Percentiles rank a stretch among this genome's conserved stretches.
Conservation (phyloP, 2,888 invertebrate species). For the Mayetiola destructor region DNA sequence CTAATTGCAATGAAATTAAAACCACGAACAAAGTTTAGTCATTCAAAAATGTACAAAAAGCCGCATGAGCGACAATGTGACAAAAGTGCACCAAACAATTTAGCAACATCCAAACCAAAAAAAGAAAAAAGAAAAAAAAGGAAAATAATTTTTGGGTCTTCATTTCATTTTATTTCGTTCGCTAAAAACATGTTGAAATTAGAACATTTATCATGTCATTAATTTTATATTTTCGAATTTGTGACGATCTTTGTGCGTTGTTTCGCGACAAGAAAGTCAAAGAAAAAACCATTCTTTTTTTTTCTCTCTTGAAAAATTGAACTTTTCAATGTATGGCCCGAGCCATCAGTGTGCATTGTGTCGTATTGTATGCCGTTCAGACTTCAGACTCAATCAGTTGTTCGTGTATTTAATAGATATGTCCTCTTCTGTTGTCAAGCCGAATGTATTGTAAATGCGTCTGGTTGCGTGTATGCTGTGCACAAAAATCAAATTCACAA, state of each 20-base stretch:
- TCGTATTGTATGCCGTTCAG: too few relatives aligned
- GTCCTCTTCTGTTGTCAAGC: neutral
- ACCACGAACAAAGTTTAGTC: too few relatives aligned
- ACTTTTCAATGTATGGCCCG: neutral
- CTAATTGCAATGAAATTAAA: too few relatives aligned
- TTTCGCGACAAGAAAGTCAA: neutral
- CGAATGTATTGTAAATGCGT: too few relatives aligned
- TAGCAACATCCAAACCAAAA: too few relatives aligned
- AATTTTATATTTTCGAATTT: neutral
- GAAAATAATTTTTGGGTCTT: neutral
- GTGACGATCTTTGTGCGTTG: neutral
- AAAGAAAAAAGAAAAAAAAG: neutral
- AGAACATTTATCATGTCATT: too few relatives aligned
- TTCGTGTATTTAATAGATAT: neutral
- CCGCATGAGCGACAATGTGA: neutral
- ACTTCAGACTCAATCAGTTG: too few relatives aligned
- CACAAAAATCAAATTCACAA: too few relatives aligned
- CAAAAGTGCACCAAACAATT: too few relatives aligned
- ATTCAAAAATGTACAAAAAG: neutral
- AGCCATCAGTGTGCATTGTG: too few relatives aligned
- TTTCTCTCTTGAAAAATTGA: neutral
- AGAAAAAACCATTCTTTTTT: neutral
- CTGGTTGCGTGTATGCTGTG: too few relatives aligned
- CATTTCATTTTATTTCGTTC: neutral
- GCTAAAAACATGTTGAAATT: neutral